phyloP scores from a whole-genome alignment of 2,888 invertebrate species.

The Pediacus dermestoides region DNA sequence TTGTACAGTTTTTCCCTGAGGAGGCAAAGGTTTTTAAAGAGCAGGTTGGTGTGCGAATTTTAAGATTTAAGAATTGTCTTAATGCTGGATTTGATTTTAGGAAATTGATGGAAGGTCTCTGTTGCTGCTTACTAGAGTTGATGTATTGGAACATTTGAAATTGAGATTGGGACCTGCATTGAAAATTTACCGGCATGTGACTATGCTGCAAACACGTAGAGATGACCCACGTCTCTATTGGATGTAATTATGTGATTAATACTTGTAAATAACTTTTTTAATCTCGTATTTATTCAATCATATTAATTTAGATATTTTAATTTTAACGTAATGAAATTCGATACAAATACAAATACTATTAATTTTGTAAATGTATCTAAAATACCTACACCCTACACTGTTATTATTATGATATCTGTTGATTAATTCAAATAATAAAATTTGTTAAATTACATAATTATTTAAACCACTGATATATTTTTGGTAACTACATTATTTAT shows the following conservation, averaged over 20 bases:
- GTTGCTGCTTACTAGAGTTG: slow-evolving; percentile 76
- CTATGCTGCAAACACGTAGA: slow-evolving; percentile 74
- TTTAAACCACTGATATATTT: no score
- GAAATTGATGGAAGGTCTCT: slow-evolving; percentile 90
- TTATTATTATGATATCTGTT: no score
- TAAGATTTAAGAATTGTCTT: background rate
- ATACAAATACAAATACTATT: no score
- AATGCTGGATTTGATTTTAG: slow-evolving; percentile 48
- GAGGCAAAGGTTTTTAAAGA: slow-evolving; percentile 78
- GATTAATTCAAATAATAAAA: no score
- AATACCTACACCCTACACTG: no score
- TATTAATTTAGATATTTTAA: no score
- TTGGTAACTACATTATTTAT: background rate
- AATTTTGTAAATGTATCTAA: no score
- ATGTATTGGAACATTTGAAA: slow-evolving; percentile 77
- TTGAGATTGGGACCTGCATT: slow-evolving; percentile 85
- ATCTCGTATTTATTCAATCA: no score
- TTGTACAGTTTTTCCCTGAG: slow-evolving; percentile 71
- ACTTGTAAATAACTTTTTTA: no score
- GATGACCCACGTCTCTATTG: slow-evolving; percentile 71
- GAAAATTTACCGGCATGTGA: slow-evolving; percentile 53
- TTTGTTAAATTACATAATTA: no score
- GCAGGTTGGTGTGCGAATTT: slow-evolving; percentile 61
- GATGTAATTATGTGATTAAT: no score
- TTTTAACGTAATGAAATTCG: no score